Evolutionary conservation across 2,888 invertebrate genomes (phyloP), one percentile per base, ranked within the genome.

Genomic region (Ischnura elegans): DNA sequence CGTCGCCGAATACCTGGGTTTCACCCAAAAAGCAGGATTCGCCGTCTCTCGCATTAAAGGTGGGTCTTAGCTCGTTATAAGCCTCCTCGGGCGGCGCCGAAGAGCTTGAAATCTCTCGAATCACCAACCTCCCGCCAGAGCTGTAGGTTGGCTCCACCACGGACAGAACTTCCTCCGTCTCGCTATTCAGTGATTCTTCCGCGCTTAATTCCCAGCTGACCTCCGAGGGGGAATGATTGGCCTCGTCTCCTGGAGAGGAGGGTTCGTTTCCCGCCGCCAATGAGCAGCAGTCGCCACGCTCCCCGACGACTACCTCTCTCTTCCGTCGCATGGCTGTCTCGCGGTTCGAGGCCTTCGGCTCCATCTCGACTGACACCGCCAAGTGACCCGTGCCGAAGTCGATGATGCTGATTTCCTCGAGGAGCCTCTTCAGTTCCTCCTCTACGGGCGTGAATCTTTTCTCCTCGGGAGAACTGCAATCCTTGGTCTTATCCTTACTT

Each of bases 71-170:
- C 8, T 36, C 25, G 13, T 5, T 10, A 36, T 0, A 76, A 13
- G 29, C 25, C 13, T 1, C 36, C 76, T 76, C 36, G 13, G 29
- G 29, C 8, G 13, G 29, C 36, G 21, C 76, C 36, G 16, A 10
- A 10, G 16, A 0, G 29, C 36, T 36, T 13, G 10, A 36, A 13
- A 36, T 36, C 29, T 16, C 76, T 10, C 13, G 4, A 36, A 36
- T 76, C 6, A 25, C 45, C 25, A 0, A 4, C 46, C 46, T 86
- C 8, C 25, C 86, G 6, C 0, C 10, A 3, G 0, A 43, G 36
- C 36, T n/a, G 25, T 86, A 86, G 19, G 86, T 86, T n/a, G 86
- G 86, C 46, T 86, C 86, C 86, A 86, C 86, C 2, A 86, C 86
- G 2, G 76, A 76, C 45, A 43, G 6, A 5, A 86, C 86, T 86